Conservation (phyloP, 1,140 invertebrate species). For the Orchesella cincta region DNA sequence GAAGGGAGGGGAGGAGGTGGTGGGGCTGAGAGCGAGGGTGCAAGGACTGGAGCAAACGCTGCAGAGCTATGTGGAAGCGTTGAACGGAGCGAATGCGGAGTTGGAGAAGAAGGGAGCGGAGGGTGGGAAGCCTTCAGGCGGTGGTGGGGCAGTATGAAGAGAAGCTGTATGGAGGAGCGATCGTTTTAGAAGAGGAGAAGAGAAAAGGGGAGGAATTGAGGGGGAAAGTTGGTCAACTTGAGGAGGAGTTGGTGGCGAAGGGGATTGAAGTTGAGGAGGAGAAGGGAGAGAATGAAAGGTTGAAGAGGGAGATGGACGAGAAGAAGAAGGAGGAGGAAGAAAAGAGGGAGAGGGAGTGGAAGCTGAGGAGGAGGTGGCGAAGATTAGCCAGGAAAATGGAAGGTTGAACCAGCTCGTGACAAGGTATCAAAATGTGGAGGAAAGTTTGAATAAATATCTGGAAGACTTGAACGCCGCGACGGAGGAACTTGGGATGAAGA, state of each 20-base stretch:
- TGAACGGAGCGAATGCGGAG: background rate
- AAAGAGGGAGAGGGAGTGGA: slow-evolving; percentile 39
- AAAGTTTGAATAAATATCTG: slow-evolving; percentile 58
- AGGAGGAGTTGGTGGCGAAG: background rate
- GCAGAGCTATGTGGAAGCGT: background rate
- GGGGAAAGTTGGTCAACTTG: too few relatives aligned
- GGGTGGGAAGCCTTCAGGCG: background rate
- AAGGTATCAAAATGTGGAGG: slow-evolving; percentile 56
- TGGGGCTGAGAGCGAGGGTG: too few relatives aligned
- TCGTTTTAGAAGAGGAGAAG: background rate
- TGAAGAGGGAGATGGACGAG: slow-evolving; percentile 54
- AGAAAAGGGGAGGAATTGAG: too few relatives aligned
- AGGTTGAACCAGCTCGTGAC: slow-evolving; percentile 8
- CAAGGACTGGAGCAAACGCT: background rate
- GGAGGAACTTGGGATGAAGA: slow-evolving; percentile 59
- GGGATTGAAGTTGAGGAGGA: too few relatives aligned
- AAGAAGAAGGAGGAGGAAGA: slow-evolving; percentile 52
- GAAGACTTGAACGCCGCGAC: slow-evolving; percentile 65
- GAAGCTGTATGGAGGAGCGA: background rate
- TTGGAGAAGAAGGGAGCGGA: background rate
- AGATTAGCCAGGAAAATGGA: slow-evolving; percentile 33
- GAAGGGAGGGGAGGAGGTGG: too few relatives aligned
- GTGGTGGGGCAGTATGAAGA: background rate
- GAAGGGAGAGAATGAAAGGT: slow-evolving; percentile 51
- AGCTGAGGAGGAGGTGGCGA: slow-evolving; percentile 38